Base-by-base conservation (phyloP, 2,113 vertebrate genomes). In the Stigmatopora nigra region DNA sequence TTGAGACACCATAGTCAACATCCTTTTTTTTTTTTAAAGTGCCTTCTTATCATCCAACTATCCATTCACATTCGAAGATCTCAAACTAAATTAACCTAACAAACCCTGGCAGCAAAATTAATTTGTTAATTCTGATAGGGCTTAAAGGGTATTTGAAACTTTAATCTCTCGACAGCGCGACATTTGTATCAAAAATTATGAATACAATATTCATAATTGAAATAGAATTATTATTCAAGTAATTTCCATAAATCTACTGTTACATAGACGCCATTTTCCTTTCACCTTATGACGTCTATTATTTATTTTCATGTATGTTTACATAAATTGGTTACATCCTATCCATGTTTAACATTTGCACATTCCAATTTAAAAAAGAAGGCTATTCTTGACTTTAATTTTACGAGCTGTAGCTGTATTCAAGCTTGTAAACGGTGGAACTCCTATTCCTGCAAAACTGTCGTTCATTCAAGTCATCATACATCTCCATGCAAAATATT, bases 401-500 rank as follows among this genome's bases (percentile, higher is more conserved):
- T 36, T 16, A 36, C 15, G 15, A 36, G 3, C 31, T 12, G 13
- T 53, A 38, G 3, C 9, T 10, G 7, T 10, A 31, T 11, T 4
- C 16, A 56, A 53, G 65, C 38, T 64, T 31, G 69, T 49, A 45
- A 61, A 38, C 36, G 57, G 57, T 0, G 17, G 35, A 36, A 7
- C 0, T 22, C 14, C 57, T 4, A 8, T 9, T 25, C 11, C 7
- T 0, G 1, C 9, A 7, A 2, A 47, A 11, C 22, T 6, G 0
- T 3, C 2, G 36, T 22, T 45, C 20, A 3, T 10, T 15, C 14
- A 14, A 11, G 12, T 44, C 59, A 44, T 10, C 19, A 48, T 5
- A 19, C 5, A 2, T 0, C 7, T 9, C 49, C 44, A 52, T 2
- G 46, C 2, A 0, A 41, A 20, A 0, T 3, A 15, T 14, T 0